These are phyloP conservation scores for Bellardia pandia DNA, from an alignment of 2,888 invertebrate species.

Conservation along the genomic window DNA sequence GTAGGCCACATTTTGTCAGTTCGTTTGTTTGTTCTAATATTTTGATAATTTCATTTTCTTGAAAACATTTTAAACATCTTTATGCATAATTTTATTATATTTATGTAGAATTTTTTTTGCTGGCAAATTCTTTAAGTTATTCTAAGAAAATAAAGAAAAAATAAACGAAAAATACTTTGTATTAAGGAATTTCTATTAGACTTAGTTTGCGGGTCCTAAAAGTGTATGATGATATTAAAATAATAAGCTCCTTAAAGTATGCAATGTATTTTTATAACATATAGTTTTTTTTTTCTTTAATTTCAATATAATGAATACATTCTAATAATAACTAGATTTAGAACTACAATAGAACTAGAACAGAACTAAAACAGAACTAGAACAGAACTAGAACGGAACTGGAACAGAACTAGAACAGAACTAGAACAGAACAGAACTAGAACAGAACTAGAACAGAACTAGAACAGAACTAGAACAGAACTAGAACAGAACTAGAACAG, in stretches of 20 bases:
- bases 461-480: too few species aligned
- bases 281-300: too few species aligned
- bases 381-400: too few species aligned
- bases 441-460: too few species aligned
- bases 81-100: slow-evolving; percentile 9
- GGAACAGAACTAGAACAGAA: too few species aligned
- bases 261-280: background rate
- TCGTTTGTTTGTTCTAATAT: background rate
- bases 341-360: background rate
- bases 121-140: background rate
- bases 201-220: slow-evolving; percentile 15
- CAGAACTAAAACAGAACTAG: background rate
- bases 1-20: slow-evolving; percentile 28
- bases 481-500: too few species aligned
- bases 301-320: background rate
- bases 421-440: too few species aligned
- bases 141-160: background rate
- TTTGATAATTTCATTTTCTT: slow-evolving; percentile 4
- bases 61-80: slow-evolving; percentile 28
- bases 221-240: slow-evolving; percentile 32
- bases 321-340: background rate
- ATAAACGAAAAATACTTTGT: background rate
- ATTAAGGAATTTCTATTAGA: background rate
- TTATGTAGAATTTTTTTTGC: background rate
- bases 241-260: slow-evolving; percentile 27